Evolutionary conservation across 2,797 vertebrate species (phyloP).

Genomic region (Iguana delicatissima): DNA sequence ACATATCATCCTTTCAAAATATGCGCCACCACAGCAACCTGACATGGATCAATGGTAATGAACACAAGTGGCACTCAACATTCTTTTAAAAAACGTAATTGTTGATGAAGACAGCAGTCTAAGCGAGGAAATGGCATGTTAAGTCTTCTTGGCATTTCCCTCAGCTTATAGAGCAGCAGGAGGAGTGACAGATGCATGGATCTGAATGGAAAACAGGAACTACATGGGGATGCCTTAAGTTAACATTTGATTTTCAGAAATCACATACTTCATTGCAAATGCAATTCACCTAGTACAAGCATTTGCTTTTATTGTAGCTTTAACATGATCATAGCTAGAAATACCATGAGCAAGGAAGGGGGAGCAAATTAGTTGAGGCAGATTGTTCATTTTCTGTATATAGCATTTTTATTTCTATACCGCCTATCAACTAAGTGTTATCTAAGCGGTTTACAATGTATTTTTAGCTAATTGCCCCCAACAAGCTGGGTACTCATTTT

Average conservation of each 20-base stretch:
- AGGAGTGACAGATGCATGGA: background rate
- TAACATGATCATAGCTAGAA: background rate
- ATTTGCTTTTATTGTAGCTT: background rate
- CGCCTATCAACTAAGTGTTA: too few species aligned
- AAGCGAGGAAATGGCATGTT: background rate
- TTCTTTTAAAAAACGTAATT: background rate
- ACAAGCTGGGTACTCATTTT: too few species aligned
- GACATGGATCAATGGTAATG: conserved; percentile 1
- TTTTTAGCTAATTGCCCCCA: too few species aligned
- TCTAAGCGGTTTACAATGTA: too few species aligned
- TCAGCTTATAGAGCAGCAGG: background rate
- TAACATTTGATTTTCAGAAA: background rate
- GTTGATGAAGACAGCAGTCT: background rate
- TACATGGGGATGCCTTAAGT: background rate
- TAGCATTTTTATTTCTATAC: too few species aligned
- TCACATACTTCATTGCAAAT: background rate
- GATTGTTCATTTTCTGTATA: too few species aligned
- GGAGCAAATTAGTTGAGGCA: too few species aligned
- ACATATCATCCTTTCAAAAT: background rate
- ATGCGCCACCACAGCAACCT: fast-evolving
- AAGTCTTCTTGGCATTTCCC: background rate
- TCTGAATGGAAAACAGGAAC: background rate
- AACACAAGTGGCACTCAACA: background rate
- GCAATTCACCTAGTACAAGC: background rate
- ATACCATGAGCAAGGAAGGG: too few species aligned